Evolutionary conservation across 1,140 invertebrate species (phyloP), one percentile per base, ranked within the genome.

Genomic region (Dufourea novaeangliae): DNA sequence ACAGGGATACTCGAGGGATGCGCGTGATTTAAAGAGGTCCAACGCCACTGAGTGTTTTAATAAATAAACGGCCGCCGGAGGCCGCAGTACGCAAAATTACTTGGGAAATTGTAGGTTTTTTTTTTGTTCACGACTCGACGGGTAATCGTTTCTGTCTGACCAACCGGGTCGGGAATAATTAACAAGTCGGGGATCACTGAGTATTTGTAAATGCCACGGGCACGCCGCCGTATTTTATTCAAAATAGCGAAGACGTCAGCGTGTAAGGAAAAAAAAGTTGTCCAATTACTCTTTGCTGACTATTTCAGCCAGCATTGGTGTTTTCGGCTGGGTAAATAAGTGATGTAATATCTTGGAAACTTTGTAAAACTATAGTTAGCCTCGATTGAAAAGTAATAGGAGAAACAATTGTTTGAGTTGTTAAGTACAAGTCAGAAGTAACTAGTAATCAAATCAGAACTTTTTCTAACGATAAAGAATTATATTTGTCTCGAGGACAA

Each of bases 21-120:
- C 59, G 41, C 46, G 72, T 85, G 78, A 85, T 85, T 84, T 85
- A 85, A 84, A 84, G 78, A 85, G 73, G 39, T 25, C 41, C 50
- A 17, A n/a, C 39, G 57, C 39, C 57, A 20, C 29, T 44, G 68
- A 83, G 22, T 46, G 41, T 66, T 84, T 83, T 84, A 84, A 84
- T 84, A 84, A 84, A 80, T 84, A 84, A 85, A 78, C 46, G 62
- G n/a, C 22, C 44, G 34, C 37, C 62, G 39, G 34, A 54, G 37
- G 1, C 32, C 29, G 25, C 64, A 14, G 46, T 57, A 80, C 77
- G 37, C 72, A 67, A 78, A 80, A 85, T 85, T 84, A 70, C 82
- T 78, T 59, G 63, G 68, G n/a, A 84, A 70, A 85, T 80, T 73
- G 72, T 80, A 50, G n/a, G n/a, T n/a, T n/a, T n/a, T n/a, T n/a